Percentiles rank a stretch among this genome's conserved stretches.
These are phyloP conservation scores for Sebastes fasciatus DNA, from an alignment of 2,113 vertebrate species.

Conservation along the genomic window DNA sequence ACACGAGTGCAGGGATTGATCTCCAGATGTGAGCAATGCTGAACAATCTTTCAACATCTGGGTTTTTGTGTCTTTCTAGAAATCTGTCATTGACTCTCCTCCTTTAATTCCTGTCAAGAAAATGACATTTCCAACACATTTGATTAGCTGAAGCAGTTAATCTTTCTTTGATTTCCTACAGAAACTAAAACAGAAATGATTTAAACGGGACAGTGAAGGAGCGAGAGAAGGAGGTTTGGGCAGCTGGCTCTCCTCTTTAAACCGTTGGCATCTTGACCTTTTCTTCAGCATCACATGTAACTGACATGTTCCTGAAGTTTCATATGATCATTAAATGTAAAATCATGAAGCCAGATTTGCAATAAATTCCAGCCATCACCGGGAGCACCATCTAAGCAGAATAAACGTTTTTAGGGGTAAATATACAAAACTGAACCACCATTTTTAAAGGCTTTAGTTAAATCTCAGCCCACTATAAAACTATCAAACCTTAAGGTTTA, in stretches of 20 bases:
- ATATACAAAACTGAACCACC: background rate
- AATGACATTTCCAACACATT: background rate
- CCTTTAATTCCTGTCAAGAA: background rate
- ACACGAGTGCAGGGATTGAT: background rate
- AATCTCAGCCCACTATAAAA: background rate
- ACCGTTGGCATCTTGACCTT: conserved; percentile 14
- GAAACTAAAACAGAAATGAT: background rate
- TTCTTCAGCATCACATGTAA: background rate
- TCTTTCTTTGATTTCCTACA: background rate
- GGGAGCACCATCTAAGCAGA: background rate
- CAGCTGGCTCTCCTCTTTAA: background rate
- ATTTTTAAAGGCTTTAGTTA: background rate
- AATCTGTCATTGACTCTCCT: too few species aligned
- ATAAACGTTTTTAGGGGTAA: background rate
- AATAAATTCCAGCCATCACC: background rate
- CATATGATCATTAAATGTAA: background rate
- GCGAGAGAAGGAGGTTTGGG: background rate
- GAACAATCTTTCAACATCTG: background rate
- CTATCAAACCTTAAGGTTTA: background rate
- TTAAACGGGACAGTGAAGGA: background rate
- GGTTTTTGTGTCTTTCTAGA: background rate
- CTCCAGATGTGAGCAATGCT: conserved; percentile 31
- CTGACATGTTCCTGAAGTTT: background rate
- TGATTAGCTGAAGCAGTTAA: background rate
- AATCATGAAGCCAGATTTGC: background rate